These are phyloP conservation scores for Ladona fulva DNA, from an alignment of 1,140 invertebrate species.

Conservation along the genomic window DNA sequence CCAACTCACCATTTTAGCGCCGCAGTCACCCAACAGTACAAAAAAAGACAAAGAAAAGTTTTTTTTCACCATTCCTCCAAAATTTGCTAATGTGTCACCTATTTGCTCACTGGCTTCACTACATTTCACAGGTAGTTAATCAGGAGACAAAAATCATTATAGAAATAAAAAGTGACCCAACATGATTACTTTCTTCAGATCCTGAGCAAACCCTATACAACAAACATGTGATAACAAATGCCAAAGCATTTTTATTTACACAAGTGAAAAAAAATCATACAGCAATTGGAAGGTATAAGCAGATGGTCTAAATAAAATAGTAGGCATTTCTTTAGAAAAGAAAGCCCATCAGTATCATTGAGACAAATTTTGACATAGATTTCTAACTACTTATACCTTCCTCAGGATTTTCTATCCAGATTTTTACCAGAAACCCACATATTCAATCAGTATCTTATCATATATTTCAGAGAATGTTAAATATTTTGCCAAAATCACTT, in stretches of 20 bases:
- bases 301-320: not conserved
- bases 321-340: no score
- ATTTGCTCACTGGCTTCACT: not conserved
- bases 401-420: no score
- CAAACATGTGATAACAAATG: no score
- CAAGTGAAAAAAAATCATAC: not conserved
- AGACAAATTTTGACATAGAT: no score
- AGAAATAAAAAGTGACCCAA: not conserved
- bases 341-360: no score
- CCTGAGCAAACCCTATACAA: not conserved
- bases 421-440: no score
- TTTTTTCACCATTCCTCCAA: constrained; percentile 2
- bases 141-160: constrained; percentile 1
- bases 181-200: not conserved
- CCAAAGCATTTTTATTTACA: not conserved
- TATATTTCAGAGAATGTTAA: no score
- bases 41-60: not conserved
- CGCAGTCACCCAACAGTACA: not conserved
- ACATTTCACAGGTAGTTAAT: not conserved
- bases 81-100: not conserved
- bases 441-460: no score
- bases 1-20: constrained; percentile 1
- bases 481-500: no score
- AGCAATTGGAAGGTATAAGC: not conserved
- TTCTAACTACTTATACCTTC: no score